phyloP scores from a whole-genome alignment of 2,797 vertebrate genomes.

The Tenualosa ilisha region DNA sequence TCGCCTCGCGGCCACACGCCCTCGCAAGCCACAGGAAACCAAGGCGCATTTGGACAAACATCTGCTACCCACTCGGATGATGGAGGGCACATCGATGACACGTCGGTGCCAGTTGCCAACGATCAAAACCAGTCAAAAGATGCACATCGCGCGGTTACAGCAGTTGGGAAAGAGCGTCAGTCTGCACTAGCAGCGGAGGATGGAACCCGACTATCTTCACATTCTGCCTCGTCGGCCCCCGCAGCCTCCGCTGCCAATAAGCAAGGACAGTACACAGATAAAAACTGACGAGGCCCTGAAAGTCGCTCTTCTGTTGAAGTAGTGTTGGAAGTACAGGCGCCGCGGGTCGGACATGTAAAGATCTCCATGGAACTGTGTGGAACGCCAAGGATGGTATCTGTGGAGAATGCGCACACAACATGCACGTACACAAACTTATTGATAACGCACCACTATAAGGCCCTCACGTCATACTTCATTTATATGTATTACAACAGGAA shows the following conservation, averaged over 20 bases:
- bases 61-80: background rate
- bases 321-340: background rate
- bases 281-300: constrained; percentile 2
- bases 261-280: background rate
- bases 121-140: background rate
- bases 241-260: background rate
- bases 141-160: background rate
- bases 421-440: constrained; percentile 21
- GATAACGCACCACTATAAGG: constrained; percentile 6
- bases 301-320: background rate
- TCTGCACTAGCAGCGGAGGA: constrained; percentile 12
- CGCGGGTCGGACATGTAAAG: constrained; percentile 9
- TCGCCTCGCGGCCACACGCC: constrained; percentile 14
- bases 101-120: background rate
- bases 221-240: background rate
- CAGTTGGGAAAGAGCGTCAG: background rate
- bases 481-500: constrained; percentile 3
- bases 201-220: constrained; percentile 4
- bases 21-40: constrained; percentile 10
- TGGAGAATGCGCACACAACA: constrained; percentile 12
- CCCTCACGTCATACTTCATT: background rate
- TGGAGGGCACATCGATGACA: background rate
- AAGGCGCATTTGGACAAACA: background rate
- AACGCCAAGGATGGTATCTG: background rate
- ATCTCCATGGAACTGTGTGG: background rate